Conservation (phyloP, 2,888 invertebrate genomes). For the Acanthosepion pharaonis region DNA sequence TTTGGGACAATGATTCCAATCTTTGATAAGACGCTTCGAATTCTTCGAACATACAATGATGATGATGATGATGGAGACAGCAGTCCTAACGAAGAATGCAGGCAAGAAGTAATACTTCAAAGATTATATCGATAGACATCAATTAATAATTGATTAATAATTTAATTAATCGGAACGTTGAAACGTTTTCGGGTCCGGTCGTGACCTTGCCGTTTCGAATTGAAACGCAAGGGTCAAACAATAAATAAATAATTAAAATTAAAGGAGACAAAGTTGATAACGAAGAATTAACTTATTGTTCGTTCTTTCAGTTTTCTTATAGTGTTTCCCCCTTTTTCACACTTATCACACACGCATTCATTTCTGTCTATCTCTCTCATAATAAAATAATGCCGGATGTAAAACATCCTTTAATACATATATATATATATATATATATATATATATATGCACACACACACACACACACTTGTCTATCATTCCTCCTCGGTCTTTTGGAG, state of each 20-base stretch:
- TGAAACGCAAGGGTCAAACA: not conserved
- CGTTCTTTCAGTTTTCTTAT: not conserved
- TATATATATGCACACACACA: too few relatives aligned
- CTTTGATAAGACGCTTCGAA: not conserved
- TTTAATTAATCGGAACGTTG: not conserved
- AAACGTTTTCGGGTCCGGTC: not conserved
- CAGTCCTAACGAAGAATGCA: not conserved
- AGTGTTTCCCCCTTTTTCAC: not conserved
- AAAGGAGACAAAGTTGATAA: too few relatives aligned
- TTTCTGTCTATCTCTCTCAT: too few relatives aligned
- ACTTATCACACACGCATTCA: not conserved
- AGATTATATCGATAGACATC: not conserved
- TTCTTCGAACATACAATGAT: not conserved
- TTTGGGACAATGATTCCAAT: not conserved
- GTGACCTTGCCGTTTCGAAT: not conserved
- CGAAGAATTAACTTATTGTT: not conserved
- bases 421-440: too few relatives aligned
- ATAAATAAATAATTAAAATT: too few relatives aligned
- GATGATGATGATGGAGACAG: not conserved
- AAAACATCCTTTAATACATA: too few relatives aligned
- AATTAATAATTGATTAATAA: slow-evolving; percentile 13
- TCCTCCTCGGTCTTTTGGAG: too few relatives aligned
- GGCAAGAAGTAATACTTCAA: not conserved
- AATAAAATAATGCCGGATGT: too few relatives aligned
- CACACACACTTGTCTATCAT: too few relatives aligned